Conservation (phyloP, 1,140 invertebrate species). For the Halictus rubicundus region DNA sequence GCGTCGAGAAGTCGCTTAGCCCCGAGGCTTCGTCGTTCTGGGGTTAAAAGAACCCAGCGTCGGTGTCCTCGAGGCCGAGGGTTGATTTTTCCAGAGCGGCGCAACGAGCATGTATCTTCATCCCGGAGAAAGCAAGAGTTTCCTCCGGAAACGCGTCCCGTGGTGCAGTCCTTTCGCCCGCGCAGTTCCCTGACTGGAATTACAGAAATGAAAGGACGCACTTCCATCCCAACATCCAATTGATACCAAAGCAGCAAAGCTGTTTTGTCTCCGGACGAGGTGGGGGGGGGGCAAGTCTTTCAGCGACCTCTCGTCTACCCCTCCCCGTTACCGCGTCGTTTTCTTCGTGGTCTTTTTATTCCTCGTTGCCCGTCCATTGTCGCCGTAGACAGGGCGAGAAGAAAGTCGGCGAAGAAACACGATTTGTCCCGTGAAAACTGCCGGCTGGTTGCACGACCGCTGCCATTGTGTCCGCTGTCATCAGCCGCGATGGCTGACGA, state of each 20-base stretch:
- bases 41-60: too few species aligned
- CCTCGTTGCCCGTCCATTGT: slow-evolving; percentile 1
- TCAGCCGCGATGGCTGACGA: not conserved
- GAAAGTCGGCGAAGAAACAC: slow-evolving; percentile 11
- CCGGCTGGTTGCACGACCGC: not conserved
- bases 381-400: not conserved
- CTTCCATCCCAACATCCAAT: slow-evolving; percentile 15
- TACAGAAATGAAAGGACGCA: slow-evolving; percentile 31
- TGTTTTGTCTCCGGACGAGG: slow-evolving; percentile 22
- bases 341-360: not conserved
- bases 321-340: not conserved
- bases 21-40: too few species aligned
- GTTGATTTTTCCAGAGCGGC: too few species aligned
- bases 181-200: not conserved
- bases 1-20: too few species aligned
- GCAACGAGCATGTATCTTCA: too few species aligned
- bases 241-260: slow-evolving; percentile 3
- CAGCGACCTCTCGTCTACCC: slow-evolving; percentile 1
- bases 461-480: not conserved
- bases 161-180: not conserved
- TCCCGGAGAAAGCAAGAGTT: too few species aligned
- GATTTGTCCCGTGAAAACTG: slow-evolving; percentile 21
- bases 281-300: not conserved
- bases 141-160: not conserved
- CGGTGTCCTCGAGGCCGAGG: too few species aligned